These are phyloP conservation scores for Pristionchus maxplancki DNA, from an alignment of 2,888 invertebrate species.

Conservation along the genomic window DNA sequence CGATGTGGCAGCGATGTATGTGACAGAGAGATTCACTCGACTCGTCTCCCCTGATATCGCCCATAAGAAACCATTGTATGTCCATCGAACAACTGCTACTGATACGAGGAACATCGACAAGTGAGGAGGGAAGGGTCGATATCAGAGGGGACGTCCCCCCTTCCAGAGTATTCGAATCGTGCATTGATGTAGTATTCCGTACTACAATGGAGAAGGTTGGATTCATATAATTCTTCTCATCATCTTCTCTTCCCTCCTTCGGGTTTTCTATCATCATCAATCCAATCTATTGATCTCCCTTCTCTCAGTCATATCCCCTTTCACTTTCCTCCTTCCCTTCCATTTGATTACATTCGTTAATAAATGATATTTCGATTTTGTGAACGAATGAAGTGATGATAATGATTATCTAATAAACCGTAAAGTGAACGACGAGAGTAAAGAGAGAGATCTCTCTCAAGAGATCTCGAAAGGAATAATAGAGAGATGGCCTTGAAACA, in stretches of 20 bases:
- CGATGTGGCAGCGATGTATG: constrained; percentile 76
- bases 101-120: constrained; percentile 78
- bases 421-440: not conserved
- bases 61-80: constrained; percentile 77
- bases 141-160: not conserved
- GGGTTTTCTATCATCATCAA: constrained; percentile 15
- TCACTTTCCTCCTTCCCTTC: not conserved
- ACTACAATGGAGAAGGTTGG: constrained; percentile 76
- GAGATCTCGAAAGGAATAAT: not conserved
- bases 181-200: constrained; percentile 76
- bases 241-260: not conserved
- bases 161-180: constrained; percentile 72
- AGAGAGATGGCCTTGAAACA: not conserved
- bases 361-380: not conserved
- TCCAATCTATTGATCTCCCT: not conserved
- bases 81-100: constrained; percentile 79
- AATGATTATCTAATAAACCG: not conserved
- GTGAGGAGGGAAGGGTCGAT: constrained; percentile 10
- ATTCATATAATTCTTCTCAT: constrained; percentile 60
- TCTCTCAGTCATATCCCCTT: not conserved
- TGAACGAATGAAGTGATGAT: not conserved
- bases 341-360: not conserved
- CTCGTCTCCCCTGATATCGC: constrained; percentile 70
- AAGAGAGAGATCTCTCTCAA: constrained; percentile 3
- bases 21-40: constrained; percentile 77